phyloP scores from a whole-genome alignment of 1,140 invertebrate genomes.

The Pachyrhynchus sulphureomaculatus region DNA sequence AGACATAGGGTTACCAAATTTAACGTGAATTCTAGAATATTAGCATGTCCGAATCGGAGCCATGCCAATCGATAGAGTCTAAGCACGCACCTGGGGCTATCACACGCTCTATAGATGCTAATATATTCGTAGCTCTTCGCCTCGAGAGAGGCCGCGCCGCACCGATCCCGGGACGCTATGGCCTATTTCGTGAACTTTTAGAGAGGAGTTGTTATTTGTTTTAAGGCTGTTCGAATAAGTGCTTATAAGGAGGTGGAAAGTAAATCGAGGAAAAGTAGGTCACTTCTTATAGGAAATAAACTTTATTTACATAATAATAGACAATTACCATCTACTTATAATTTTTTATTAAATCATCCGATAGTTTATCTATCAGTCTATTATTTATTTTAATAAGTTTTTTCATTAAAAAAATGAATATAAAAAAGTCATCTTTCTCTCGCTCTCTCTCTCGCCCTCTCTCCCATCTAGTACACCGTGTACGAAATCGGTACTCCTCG shows the following conservation, averaged over 20 bases:
- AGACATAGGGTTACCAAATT: constrained; percentile 3
- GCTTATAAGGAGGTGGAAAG: constrained; percentile 2
- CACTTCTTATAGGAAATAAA: neutral
- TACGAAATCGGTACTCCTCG: no score
- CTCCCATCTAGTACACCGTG: no score
- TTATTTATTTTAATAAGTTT: no score
- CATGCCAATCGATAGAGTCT: constrained; percentile 31
- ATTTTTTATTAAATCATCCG: no score
- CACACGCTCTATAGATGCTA: constrained; percentile 34
- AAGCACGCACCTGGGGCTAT: constrained; percentile 36
- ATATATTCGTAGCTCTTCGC: constrained; percentile 27
- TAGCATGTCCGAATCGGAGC: constrained; percentile 1
- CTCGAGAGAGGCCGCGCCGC: constrained; percentile 17
- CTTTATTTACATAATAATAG: no score
- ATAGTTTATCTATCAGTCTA: no score
- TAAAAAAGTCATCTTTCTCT: no score
- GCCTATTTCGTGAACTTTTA: constrained; percentile 13
- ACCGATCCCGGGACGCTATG: constrained; percentile 4
- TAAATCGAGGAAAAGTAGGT: neutral
- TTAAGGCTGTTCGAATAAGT: neutral
- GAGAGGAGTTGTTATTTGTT: constrained; percentile 6
- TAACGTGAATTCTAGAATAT: neutral
- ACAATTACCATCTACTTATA: no score
- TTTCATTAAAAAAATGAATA: no score
- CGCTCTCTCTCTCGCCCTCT: no score